Base-by-base conservation (phyloP, 1,140 invertebrate genomes). In the Drosophila kohkoa region DNA sequence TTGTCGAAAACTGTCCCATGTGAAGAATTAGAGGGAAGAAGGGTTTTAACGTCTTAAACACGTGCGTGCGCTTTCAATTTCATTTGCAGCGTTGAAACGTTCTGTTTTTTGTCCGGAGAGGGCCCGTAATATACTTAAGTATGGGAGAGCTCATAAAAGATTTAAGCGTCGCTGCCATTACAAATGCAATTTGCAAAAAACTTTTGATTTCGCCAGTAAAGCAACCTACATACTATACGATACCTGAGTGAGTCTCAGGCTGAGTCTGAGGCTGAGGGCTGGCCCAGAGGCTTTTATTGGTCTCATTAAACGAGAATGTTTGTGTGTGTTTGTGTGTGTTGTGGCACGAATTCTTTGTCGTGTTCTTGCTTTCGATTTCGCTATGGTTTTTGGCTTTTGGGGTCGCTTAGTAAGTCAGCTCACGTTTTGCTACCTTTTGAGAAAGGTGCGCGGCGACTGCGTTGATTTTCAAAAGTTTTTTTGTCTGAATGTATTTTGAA, bases 281-380 rank as follows among this genome's bases (percentile, higher is more conserved):
- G 52, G 32, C 58, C 65, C 75, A 68, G 43, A 79, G 67, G 79
- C 80, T 87, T 88, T 87, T 87, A 87, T 87, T 87, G 83, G 83
- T 88, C 83, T 87, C 83, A 87, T 87, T 87, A 87, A 87, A 80
- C 63, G 77, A 77, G 69, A 88, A 87, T 87, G 83, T 73, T 88
- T 80, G 80, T 51, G 58, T 77, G 38, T 10, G 35, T 25, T 25
- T 25, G 20, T 25, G 20, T 3, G 20, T 25, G 20, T 25, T 15
- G 65, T 35, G 41, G 54, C 49, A 55, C 43, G 45, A 67, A 38
- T 57, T 49, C 38, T 41, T 41, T 8, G 5, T n/a, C 46, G n/a
- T 54, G 54, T 55, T 60, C 59, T 41, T 35, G 79, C 80, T 86
- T 86, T 86, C 82, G 82, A 65, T 87, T 86, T 82, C 68, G 45